Evolutionary conservation across 2,113 vertebrate genomes (phyloP).

Genomic region (Trochalopteron elliotii): DNA sequence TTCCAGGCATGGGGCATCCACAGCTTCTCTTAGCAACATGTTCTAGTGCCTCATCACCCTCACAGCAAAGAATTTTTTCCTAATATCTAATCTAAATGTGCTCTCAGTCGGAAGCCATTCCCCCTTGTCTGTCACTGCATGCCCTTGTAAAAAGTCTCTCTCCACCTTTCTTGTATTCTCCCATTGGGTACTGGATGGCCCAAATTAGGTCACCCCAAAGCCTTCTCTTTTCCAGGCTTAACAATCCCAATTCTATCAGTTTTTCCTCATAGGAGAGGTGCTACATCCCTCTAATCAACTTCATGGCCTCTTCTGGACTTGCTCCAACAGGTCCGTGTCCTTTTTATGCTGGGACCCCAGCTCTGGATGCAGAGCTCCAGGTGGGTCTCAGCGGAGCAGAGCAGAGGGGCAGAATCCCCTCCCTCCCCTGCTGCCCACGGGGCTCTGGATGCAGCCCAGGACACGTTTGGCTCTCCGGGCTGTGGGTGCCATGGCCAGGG

Average conservation of each 20-base stretch:
- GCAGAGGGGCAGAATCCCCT: background rate
- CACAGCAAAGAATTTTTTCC: background rate
- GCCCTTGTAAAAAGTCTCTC: background rate
- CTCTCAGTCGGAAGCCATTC: background rate
- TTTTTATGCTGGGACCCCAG: background rate
- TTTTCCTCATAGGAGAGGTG: background rate
- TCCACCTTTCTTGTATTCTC: background rate
- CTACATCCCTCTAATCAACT: background rate
- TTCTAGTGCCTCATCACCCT: background rate
- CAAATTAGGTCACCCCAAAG: background rate
- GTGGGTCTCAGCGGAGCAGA: background rate
- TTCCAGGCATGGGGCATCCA: background rate
- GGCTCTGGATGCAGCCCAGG: background rate
- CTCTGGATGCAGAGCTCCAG: background rate
- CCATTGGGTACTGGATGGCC: background rate
- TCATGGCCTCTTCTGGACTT: background rate
- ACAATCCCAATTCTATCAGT: background rate
- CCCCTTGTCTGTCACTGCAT: background rate
- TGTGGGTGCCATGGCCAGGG: background rate
- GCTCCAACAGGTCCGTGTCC: accelerated
- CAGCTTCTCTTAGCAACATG: background rate
- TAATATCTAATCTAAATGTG: background rate
- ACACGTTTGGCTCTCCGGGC: background rate
- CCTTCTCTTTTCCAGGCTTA: background rate
- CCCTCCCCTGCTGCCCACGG: background rate